Evolutionary conservation across 2,113 vertebrate genomes (phyloP).

Genomic region (Oceanodroma tethys): DNA sequence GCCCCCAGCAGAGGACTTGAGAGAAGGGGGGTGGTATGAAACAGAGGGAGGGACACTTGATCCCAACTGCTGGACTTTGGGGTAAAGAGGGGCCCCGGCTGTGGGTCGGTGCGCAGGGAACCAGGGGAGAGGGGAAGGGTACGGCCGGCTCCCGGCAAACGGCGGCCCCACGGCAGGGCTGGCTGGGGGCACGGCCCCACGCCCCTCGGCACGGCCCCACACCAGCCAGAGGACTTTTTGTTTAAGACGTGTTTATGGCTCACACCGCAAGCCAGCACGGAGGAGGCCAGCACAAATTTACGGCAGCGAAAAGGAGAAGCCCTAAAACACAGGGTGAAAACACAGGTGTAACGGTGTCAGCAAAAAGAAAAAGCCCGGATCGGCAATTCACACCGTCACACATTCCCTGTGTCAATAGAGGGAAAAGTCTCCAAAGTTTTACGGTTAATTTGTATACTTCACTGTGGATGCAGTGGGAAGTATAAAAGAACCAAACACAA

Average conservation of each 20-base stretch:
- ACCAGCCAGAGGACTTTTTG: neutral
- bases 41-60: neutral
- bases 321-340: neutral
- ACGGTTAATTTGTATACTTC: neutral
- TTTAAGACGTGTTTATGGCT: neutral
- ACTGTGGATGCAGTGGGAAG: neutral
- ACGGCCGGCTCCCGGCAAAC: neutral
- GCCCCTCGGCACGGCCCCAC: accelerated
- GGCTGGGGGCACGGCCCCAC: neutral
- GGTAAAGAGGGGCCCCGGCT: neutral
- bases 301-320: neutral
- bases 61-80: no score
- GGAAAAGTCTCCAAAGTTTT: neutral
- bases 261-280: neutral
- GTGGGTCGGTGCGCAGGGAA: neutral
- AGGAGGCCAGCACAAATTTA: neutral
- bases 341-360: neutral
- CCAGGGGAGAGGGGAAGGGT: neutral
- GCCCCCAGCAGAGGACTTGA: neutral
- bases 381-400: neutral
- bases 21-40: neutral
- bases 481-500: neutral
- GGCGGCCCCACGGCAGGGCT: neutral
- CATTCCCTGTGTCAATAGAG: neutral
- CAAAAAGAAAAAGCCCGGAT: neutral